These are phyloP conservation scores for Lycocerus yunnanus DNA, from an alignment of 2,888 invertebrate genomes.

Conservation along the genomic window DNA sequence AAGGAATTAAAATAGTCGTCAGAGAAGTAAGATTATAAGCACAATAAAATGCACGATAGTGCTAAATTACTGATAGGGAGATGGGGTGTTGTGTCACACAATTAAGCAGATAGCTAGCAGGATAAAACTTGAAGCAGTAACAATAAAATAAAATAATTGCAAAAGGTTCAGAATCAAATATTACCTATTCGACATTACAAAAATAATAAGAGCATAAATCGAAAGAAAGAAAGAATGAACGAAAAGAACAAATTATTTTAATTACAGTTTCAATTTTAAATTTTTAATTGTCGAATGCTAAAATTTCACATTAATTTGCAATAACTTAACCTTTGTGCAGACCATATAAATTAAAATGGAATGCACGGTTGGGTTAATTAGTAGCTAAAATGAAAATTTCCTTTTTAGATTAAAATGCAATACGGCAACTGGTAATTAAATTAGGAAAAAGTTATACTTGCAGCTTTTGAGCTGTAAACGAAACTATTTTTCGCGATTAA, in stretches of 20 bases:
- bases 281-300: background rate
- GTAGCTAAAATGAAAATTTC: background rate
- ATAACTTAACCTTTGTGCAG: background rate
- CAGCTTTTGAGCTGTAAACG: background rate
- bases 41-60: background rate
- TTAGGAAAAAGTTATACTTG: background rate
- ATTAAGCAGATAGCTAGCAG: background rate
- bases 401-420: background rate
- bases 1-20: background rate
- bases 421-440: background rate
- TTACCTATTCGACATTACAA: no score
- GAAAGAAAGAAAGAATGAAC: background rate
- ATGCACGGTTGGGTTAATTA: background rate
- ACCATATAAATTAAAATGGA: background rate
- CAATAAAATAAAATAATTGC: background rate
- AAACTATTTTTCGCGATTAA: background rate
- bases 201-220: background rate
- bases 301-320: background rate
- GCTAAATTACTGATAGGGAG: background rate
- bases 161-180: background rate
- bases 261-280: background rate
- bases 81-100: background rate
- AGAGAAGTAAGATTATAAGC: background rate
- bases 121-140: background rate
- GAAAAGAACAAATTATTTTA: background rate